Conservation (phyloP, 1,140 invertebrate genomes). For the Pogonognathellus flavescens region DNA sequence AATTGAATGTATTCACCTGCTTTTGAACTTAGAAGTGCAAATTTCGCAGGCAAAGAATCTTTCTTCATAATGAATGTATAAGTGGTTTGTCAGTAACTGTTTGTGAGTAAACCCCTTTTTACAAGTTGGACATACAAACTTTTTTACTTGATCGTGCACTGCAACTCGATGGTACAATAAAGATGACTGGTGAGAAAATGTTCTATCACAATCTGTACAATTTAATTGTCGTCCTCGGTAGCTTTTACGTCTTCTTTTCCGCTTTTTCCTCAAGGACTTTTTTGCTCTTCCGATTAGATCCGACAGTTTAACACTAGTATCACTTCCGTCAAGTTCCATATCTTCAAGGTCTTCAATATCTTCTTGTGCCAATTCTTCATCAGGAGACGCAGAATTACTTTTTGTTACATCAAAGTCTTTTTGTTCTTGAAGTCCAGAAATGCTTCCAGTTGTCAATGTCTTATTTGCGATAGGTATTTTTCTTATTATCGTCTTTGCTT, state of each 20-base stretch:
- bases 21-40: constrained; percentile 59
- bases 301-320: constrained; percentile 15
- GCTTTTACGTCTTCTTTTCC: constrained; percentile 9
- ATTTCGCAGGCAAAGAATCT: constrained; percentile 56
- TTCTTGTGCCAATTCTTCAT: not conserved
- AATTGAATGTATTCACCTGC: constrained; percentile 35
- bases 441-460: not conserved
- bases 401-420: not conserved
- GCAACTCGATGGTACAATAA: constrained; percentile 81
- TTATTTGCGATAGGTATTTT: not conserved
- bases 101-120: constrained; percentile 80
- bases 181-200: constrained; percentile 77
- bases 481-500: not conserved
- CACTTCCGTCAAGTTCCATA: constrained; percentile 44
- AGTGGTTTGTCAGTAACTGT: constrained; percentile 72
- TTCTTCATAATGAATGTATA: constrained; percentile 49
- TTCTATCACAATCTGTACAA: constrained; percentile 80
- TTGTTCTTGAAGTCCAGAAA: not conserved
- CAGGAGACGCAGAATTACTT: not conserved
- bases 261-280: not conserved
- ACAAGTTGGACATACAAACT: constrained; percentile 80
- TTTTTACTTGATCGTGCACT: constrained; percentile 76
- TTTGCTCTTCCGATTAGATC: constrained; percentile 34
- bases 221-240: constrained; percentile 12
- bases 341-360: not conserved